Base-by-base conservation (phyloP, 2,113 vertebrate genomes). In the Gallinago media region DNA sequence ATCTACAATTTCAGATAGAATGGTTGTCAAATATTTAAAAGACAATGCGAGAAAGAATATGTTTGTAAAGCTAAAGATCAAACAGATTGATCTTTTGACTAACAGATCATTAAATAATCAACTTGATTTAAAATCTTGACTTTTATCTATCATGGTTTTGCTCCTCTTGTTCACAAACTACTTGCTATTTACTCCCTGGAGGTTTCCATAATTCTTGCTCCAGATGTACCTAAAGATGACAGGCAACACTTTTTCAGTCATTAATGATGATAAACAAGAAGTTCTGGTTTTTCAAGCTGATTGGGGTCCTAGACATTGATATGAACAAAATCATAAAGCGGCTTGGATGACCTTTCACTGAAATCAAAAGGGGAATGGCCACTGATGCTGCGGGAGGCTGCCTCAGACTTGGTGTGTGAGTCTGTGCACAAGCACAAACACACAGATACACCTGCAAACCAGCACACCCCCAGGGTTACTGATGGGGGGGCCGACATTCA, bases 101-200 rank as follows among this genome's bases (percentile, higher is more conserved):
- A 88, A 68, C 20, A 49, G 42, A 15, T 66, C 10, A 56, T 90
- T 88, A 90, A 95, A 81, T 42, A 52, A 74, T 56, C 32, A 62
- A 47, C 26, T 46, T 96, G 29, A 74, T 92, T 94, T 94, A 89
- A 95, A 94, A 80, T 76, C 46, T 72, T 88, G 49, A 34, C 36
- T 29, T 70, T 68, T 77, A 15, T 36, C n/a, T 52, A 38, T 63
- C 42, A 89, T 15, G 34, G 3, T 59, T 95, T 89, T 90, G 3
- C 25, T 83, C 23, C 62, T 92, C 75, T 73, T 73, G 25, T 61
- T 91, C 59, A 58, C 36, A 55, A 56, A 54, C 55, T 56, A 76
- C 36, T 93, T 85, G 27, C 22, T 88, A 12, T 79, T 83, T 93
- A 42, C 16, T 90, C 67, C 40, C 46, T 80, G n/a, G 19, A 85